phyloP scores from a whole-genome alignment of 2,888 invertebrate species.

The Drosophila rubida region DNA sequence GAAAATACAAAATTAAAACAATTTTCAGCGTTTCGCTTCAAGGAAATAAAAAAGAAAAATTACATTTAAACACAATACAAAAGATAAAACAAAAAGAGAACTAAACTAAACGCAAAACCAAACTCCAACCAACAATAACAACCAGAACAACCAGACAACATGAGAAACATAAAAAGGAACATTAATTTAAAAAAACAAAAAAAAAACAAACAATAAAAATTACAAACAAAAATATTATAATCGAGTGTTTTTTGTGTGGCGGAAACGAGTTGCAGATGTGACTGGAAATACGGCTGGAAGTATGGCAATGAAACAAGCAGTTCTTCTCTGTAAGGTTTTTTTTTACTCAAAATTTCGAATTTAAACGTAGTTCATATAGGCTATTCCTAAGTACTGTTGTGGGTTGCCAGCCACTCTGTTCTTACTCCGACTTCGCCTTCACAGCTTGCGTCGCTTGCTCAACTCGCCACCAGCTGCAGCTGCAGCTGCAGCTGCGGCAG shows the following conservation, averaged over 20 bases:
- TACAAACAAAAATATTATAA: slow-evolving; percentile 65
- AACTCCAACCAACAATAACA: slow-evolving; percentile 22
- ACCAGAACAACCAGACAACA: slow-evolving; percentile 32
- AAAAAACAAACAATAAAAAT: slow-evolving; percentile 75
- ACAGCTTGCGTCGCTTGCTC: slow-evolving; percentile 60
- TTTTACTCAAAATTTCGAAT: slow-evolving; percentile 25
- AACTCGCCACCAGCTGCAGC: not conserved
- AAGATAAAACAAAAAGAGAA: slow-evolving; percentile 25
- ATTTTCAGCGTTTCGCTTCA: slow-evolving; percentile 62
- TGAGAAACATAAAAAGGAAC: slow-evolving; percentile 50
- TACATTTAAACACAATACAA: slow-evolving; percentile 38
- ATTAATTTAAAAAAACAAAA: slow-evolving; percentile 51
- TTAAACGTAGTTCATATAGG: not conserved
- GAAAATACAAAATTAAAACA: slow-evolving; percentile 47
- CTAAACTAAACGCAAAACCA: slow-evolving; percentile 41
- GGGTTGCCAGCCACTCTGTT: not conserved
- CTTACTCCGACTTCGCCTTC: not conserved
- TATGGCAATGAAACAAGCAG: not conserved
- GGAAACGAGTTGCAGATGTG: not conserved
- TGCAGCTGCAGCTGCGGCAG: too few relatives aligned
- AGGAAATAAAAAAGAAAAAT: slow-evolving; percentile 39
- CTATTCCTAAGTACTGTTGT: not conserved
- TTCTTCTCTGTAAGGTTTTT: not conserved
- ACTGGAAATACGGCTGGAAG: not conserved
- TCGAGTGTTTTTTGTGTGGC: slow-evolving; percentile 19